Evolutionary conservation across 2,113 vertebrate genomes (phyloP), one percentile per base, ranked within the genome.

Genomic region (Canis aureus): DNA sequence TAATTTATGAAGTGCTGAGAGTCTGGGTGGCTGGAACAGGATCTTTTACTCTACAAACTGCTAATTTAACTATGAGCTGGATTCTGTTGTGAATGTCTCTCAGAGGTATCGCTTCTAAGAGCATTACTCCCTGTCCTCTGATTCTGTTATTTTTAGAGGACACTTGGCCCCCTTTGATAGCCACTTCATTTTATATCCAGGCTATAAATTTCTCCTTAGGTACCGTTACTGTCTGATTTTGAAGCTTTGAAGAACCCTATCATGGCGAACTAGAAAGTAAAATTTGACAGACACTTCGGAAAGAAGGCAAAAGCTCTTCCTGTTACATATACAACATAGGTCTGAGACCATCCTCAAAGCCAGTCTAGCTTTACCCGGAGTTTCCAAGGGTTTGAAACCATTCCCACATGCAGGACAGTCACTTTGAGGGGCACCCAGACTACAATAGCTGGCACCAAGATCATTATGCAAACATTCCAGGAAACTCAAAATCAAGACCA

Each of bases 151-250:
- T 95, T 97, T 96, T 94, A 86, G 82, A 78, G 66, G 83, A 62
- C 43, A 97, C 49, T 94, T 94, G 80, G 22, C 53, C 57, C 51
- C 76, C 60, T 97, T 96, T 96, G 95, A 86, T 97, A 96, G 38
- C 59, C 35, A 97, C 64, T 92, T 94, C 53, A 93, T 83, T 90
- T 93, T 96, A 79, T 74, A 84, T 66, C 55, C 55, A 96, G 43
- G n/a, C 62, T 90, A 80, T 69, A 94, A 91, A 95, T 78, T 79
- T 62, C 62, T 91, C 57, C 20, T 82, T 92, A 82, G 87, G 62
- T 23, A 66, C n/a, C 87, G 57, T 8, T 84, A 23, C 64, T 86
- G 13, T 83, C 62, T 94, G 79, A 83, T 95, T 96, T 93, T 96
- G 86, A 97, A 97, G 80, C 84, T 93, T 60, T 87, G 19, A 73